These are phyloP conservation scores for Pammene fasciana DNA, from an alignment of 2,888 invertebrate genomes.

Conservation along the genomic window DNA sequence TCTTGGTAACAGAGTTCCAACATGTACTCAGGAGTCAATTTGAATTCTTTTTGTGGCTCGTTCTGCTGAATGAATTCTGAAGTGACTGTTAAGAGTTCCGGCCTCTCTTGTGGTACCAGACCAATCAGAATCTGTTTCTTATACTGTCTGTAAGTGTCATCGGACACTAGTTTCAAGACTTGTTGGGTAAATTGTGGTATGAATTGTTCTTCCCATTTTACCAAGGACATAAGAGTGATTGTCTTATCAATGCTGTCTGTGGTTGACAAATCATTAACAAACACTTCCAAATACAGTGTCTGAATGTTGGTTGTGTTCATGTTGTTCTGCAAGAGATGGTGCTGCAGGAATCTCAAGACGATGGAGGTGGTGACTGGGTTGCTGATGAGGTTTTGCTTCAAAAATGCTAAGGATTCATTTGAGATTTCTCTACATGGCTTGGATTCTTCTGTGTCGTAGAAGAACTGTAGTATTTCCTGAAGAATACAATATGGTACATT, in stretches of 20 bases:
- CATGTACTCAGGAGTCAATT: constrained; percentile 79
- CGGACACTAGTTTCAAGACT: constrained; percentile 64
- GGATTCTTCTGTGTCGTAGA: constrained; percentile 63
- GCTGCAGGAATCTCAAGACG: constrained; percentile 63
- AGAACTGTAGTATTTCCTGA: constrained; percentile 71
- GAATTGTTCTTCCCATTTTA: constrained; percentile 65
- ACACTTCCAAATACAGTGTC: constrained; percentile 63
- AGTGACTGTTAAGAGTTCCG: constrained; percentile 63
- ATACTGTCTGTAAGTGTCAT: constrained; percentile 68
- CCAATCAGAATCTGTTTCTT: constrained; percentile 76
- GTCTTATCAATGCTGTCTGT: constrained; percentile 65
- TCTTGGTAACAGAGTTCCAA: constrained; percentile 78
- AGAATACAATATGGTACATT: constrained; percentile 41
- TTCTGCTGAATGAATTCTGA: constrained; percentile 70
- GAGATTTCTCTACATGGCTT: constrained; percentile 63
- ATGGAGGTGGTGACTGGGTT: constrained; percentile 73
- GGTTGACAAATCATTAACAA: constrained; percentile 66
- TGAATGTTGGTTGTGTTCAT: constrained; percentile 61
- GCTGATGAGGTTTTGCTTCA: constrained; percentile 71
- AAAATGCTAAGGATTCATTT: constrained; percentile 63
- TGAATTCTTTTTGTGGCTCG: constrained; percentile 73
- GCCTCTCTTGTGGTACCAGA: constrained; percentile 68
- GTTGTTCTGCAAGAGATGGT: constrained; percentile 54
- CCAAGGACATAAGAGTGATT: constrained; percentile 67
- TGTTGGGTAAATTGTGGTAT: constrained; percentile 61